phyloP scores from a whole-genome alignment of 2,888 invertebrate genomes.

The Physocephala rufipes region DNA sequence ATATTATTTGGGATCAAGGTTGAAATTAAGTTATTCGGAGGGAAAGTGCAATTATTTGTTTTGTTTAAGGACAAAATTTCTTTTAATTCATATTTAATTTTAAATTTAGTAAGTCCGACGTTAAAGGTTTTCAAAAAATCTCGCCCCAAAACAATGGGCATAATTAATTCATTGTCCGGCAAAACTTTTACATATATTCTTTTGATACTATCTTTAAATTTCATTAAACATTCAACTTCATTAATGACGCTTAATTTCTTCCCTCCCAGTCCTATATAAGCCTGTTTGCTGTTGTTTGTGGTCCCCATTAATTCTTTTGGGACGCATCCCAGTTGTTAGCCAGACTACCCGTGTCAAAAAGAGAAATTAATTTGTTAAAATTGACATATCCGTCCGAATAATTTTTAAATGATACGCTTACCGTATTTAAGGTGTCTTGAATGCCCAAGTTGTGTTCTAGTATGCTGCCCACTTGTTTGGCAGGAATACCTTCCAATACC shows the following conservation, averaged over 20 bases:
- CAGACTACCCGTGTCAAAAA: slow-evolving; percentile 39
- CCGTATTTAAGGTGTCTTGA: slow-evolving; percentile 18
- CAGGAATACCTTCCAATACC: neutral
- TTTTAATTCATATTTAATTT: no score
- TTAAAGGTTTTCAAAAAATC: slow-evolving; percentile 37
- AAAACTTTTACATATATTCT: slow-evolving; percentile 13
- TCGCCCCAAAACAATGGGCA: slow-evolving; percentile 35
- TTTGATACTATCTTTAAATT: slow-evolving; percentile 26
- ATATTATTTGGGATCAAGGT: neutral
- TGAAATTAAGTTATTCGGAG: neutral
- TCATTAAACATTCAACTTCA: slow-evolving; percentile 21
- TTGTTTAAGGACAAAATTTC: no score
- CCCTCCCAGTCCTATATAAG: slow-evolving; percentile 24
- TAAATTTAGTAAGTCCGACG: no score
- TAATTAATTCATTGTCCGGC: slow-evolving; percentile 32
- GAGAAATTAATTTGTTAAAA: slow-evolving; percentile 24
- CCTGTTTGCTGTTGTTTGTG: neutral
- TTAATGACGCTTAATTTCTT: slow-evolving; percentile 1
- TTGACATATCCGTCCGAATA: neutral
- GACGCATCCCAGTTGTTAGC: slow-evolving; percentile 10
- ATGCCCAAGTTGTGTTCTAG: no score
- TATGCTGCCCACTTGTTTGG: neutral
- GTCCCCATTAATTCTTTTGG: neutral
- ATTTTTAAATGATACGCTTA: slow-evolving; percentile 25
- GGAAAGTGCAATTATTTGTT: no score